Evolutionary conservation across 2,888 invertebrate genomes (phyloP), one percentile per base, ranked within the genome.

Genomic region (Parthenolecanium corni): DNA sequence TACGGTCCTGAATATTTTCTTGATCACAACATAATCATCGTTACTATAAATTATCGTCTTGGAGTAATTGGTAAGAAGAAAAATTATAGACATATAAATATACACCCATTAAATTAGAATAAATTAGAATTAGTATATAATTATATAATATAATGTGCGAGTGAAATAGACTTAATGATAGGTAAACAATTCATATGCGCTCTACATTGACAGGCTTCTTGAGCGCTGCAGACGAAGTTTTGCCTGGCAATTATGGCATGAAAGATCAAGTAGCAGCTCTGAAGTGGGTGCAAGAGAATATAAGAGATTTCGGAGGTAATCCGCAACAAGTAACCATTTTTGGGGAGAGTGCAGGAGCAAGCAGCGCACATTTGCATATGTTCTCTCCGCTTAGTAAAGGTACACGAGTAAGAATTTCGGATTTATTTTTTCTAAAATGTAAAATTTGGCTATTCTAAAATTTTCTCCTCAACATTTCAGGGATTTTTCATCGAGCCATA

Each of bases 401-500:
- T 65, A 44, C 31, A 31, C 4, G 4, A 31, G 31, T 31, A 31
- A 6, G 4, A 9, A 31, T 31, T 31, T 31, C 31, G 4, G 31
- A 31, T 31, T n/a, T 38, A n/a, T n/a, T n/a, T n/a, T n/a, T n/a
- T n/a, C n/a, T n/a, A n/a, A n/a, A n/a, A n/a, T n/a, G n/a, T n/a
- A n/a, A n/a, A n/a, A n/a, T n/a, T n/a, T n/a, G n/a, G n/a, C n/a
- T n/a, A n/a, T n/a, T n/a, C n/a, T n/a, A n/a, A n/a, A n/a, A n/a
- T n/a, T n/a, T n/a, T n/a, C n/a, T n/a, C n/a, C n/a, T n/a, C n/a
- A n/a, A n/a, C n/a, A n/a, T n/a, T 20, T 40, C 58, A 70, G 85
- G 85, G 82, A 64, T 79, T n/a, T 82, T 82, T 70, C 72, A 78
- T 66, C 74, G 78, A 25, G 85, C 82, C 9, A 80, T 83, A 58